These are phyloP conservation scores for Isaurus tuberculatus DNA, from an alignment of 92 coral and sea anemone species.

Conservation along the genomic window DNA sequence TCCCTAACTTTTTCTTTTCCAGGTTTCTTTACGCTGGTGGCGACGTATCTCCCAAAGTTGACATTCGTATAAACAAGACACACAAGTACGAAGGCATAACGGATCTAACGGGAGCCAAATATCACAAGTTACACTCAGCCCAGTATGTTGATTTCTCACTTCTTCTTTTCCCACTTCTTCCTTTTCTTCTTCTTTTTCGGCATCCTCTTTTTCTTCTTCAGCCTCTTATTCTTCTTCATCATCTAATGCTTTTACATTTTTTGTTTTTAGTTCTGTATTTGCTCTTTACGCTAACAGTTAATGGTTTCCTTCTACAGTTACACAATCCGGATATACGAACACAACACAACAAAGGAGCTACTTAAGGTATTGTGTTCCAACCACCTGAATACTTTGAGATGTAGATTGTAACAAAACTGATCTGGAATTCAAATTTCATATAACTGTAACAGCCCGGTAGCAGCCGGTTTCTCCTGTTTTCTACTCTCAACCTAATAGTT, in stretches of 20 bases:
- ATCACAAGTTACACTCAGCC: slow-evolving; percentile 71
- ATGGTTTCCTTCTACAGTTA: slow-evolving; percentile 58
- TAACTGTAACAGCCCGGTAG: no score
- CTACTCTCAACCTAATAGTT: no score
- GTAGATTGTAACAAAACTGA: no score
- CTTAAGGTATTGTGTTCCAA: no score
- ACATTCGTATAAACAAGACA: slow-evolving; percentile 84
- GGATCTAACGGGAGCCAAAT: slow-evolving; percentile 70
- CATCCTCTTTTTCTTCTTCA: no score
- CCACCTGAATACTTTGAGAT: no score
- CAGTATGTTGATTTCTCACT: slow-evolving; percentile 68
- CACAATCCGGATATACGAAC: slow-evolving; percentile 62
- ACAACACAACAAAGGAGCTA: slow-evolving; percentile 60
- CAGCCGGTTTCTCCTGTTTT: no score
- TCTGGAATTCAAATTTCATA: no score
- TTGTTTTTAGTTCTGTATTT: background rate
- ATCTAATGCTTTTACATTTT: background rate
- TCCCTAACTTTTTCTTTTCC: background rate
- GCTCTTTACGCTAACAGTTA: background rate
- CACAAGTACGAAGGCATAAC: slow-evolving; percentile 73
- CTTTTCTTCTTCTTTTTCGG: no score
- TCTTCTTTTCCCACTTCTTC: no score
- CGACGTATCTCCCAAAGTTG: slow-evolving; percentile 68
- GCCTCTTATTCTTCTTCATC: no score
- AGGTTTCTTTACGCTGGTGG: slow-evolving; percentile 93